A percentile compares a stretch with the other conserved stretches of the same genome.
Evolutionary conservation across 2,797 vertebrate species (phyloP).

Genomic region (Takifugu ocellatus): DNA sequence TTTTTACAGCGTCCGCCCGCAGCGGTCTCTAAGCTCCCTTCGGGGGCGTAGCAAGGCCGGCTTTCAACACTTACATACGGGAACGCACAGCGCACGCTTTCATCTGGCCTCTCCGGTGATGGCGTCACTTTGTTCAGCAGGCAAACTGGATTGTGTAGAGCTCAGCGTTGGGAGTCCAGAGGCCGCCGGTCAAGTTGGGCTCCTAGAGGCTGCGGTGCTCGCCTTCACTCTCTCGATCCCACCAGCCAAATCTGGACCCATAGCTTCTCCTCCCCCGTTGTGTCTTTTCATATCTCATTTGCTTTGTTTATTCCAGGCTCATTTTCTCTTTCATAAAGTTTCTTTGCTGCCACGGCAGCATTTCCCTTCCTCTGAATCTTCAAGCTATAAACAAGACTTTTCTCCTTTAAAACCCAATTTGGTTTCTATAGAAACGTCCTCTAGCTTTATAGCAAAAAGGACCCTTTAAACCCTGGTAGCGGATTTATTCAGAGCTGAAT

Average conservation of each 20-base stretch:
- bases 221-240: slow-evolving; percentile 46
- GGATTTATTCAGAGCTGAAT: slow-evolving; percentile 2
- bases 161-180: slow-evolving; percentile 63
- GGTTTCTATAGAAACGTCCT: too few relatives aligned
- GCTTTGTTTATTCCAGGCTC: slow-evolving; percentile 23
- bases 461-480: background rate
- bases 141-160: slow-evolving; percentile 70
- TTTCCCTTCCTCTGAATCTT: too few relatives aligned
- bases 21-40: slow-evolving; percentile 38
- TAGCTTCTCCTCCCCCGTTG: slow-evolving; percentile 26
- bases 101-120: slow-evolving; percentile 58
- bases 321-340: slow-evolving; percentile 27
- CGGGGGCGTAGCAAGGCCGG: slow-evolving; percentile 44
- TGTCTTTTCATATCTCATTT: slow-evolving; percentile 18
- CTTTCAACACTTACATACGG: slow-evolving; percentile 49
- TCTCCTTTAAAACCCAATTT: too few relatives aligned
- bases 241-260: slow-evolving; percentile 32
- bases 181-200: slow-evolving; percentile 58
- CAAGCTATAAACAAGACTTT: too few relatives aligned
- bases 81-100: slow-evolving; percentile 51
- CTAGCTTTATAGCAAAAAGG: too few relatives aligned
- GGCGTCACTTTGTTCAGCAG: slow-evolving; percentile 58
- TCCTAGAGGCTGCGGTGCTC: slow-evolving; percentile 38
- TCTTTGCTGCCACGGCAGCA: slow-evolving; percentile 5
- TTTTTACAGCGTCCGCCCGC: slow-evolving; percentile 51